Base-by-base conservation (phyloP, 2,888 invertebrate genomes). In the Pollenia amentaria region DNA sequence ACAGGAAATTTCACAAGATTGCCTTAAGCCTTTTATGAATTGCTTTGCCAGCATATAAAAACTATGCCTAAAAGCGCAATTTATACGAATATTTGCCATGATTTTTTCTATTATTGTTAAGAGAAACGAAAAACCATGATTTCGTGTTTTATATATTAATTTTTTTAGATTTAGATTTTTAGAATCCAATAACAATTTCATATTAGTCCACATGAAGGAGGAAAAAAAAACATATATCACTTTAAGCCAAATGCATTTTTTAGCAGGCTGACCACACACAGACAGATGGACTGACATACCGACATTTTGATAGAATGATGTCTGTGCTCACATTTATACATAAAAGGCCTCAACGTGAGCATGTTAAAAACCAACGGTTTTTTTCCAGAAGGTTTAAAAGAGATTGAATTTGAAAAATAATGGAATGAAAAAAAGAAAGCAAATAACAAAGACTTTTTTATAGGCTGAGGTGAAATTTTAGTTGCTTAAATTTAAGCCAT, bases 301-400 rank as follows among this genome's bases (percentile, higher is more conserved):
- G 44, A 29, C 18, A 77, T 6, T 60, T 21, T 42, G 18, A n/a
- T 55, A 57, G 48, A 60, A 48, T 40, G 16, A 42, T 40, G 21
- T 18, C 40, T 14, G 2, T 65, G 12, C 18, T 40, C 4, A 9
- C 18, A 46, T 18, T 16, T 3, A 4, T n/a, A 9, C 12, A 44
- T 38, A 57, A 60, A 55, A 48, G 12, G 62, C 67, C 84, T 55
- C 76, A 84, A 72, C 51, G 76, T 80, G 72, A 72, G 72, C 65
- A 76, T 87, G 75, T 67, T 72, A 73, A 67, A 81, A 87, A 80
- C 76, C 79, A 79, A 72, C 75, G 72, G 67, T 57, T 72, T 70
- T 64, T 62, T 9, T 51, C 3, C 7, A 16, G 18, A 29, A 18
- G 10, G 10, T 38, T n/a, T 16, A 42, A 38, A 21, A 12, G 1